Conservation (phyloP, 2,113 vertebrate genomes). For the Lamprotornis superbus region DNA sequence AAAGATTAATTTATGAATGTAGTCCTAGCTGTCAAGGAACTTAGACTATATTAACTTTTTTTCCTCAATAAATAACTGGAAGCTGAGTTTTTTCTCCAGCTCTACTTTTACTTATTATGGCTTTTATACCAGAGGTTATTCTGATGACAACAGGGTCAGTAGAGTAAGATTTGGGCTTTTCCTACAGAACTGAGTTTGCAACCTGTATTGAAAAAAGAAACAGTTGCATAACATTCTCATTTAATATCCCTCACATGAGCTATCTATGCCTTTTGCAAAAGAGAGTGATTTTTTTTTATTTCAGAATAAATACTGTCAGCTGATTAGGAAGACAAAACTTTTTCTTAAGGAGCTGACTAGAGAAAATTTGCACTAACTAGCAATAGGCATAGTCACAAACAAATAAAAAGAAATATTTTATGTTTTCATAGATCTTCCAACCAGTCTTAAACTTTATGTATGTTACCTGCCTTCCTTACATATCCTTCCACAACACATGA, state of each 20-base stretch:
- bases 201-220: background rate
- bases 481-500: background rate
- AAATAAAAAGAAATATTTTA: background rate
- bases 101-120: background rate
- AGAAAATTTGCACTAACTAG: background rate
- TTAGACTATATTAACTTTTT: no score
- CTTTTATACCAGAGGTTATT: background rate
- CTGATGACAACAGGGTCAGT: background rate
- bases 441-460: background rate
- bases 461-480: background rate
- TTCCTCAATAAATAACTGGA: background rate
- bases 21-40: background rate
- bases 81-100: background rate
- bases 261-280: background rate
- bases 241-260: background rate
- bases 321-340: background rate
- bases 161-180: background rate
- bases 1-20: background rate
- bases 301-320: background rate
- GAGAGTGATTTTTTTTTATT: background rate
- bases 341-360: background rate
- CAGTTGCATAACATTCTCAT: background rate
- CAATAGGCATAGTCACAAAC: accelerated
- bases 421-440: background rate
- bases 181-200: background rate